Evolutionary conservation across 2,113 vertebrate species (phyloP).

Genomic region (Ptilonorhynchus violaceus): DNA sequence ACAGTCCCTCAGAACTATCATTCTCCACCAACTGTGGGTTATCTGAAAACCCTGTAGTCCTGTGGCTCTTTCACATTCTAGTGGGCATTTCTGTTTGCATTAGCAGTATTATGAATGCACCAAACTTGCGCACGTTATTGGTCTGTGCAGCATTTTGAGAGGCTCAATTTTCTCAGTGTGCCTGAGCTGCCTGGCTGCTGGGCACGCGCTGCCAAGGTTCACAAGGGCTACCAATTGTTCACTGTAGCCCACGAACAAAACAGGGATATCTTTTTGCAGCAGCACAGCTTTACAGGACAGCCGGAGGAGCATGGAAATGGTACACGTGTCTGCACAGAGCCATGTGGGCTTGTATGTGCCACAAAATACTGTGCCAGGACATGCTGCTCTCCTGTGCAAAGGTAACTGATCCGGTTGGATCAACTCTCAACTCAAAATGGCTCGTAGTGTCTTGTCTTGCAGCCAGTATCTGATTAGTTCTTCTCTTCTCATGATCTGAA

Average conservation of each 20-base stretch:
- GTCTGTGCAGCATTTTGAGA: neutral
- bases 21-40: neutral
- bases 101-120: neutral
- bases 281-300: neutral
- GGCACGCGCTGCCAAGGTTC: neutral
- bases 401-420: neutral
- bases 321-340: neutral
- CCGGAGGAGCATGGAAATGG: neutral
- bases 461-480: neutral
- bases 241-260: neutral
- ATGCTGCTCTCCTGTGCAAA: rapidly evolving
- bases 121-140: neutral
- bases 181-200: neutral
- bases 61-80: neutral
- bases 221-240: neutral
- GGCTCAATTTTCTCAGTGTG: neutral
- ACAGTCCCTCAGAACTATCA: neutral
- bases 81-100: neutral
- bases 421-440: neutral
- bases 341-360: neutral
- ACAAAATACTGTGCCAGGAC: neutral
- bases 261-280: neutral
- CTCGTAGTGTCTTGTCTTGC: neutral
- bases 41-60: neutral
- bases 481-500: neutral